Percentiles rank a stretch among this genome's conserved stretches.
Conservation (phyloP, 2,797 vertebrate species). For the Salmo trutta region DNA sequence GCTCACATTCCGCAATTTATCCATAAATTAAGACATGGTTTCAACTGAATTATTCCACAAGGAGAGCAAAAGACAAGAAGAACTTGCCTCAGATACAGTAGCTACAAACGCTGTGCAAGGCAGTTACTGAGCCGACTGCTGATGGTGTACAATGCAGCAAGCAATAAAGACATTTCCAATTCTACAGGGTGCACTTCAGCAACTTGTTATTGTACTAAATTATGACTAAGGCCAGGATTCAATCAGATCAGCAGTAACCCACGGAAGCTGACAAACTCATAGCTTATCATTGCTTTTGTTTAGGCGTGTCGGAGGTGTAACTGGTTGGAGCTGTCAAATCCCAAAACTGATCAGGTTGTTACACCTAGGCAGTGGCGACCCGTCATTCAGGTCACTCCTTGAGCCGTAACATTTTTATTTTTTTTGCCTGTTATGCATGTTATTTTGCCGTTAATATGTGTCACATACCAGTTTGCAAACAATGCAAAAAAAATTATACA, state of each 20-base stretch:
- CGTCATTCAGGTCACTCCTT: too few species aligned
- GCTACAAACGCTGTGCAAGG: neutral
- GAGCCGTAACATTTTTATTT: too few species aligned
- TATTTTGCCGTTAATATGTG: too few species aligned
- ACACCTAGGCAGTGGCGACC: too few species aligned
- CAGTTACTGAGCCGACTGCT: constrained; percentile 12
- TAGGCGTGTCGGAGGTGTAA: too few species aligned
- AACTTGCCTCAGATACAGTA: neutral
- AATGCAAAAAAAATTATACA: too few species aligned
- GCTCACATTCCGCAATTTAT: constrained; percentile 23
- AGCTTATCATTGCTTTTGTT: too few species aligned
- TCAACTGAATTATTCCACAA: constrained; percentile 21
- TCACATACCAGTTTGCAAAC: too few species aligned
- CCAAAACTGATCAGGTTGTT: too few species aligned
- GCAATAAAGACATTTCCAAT: neutral
- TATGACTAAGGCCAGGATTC: constrained; percentile 27
- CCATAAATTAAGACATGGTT: constrained; percentile 35
- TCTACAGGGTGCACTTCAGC: neutral
- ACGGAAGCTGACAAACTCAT: too few species aligned
- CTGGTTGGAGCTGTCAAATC: too few species aligned
- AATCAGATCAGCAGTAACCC: constrained; percentile 37
- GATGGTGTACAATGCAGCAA: constrained; percentile 16
- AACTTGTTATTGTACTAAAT: neutral
- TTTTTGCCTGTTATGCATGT: too few species aligned
- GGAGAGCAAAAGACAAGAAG: neutral